These are phyloP conservation scores for Euwallacea fornicatus DNA, from an alignment of 1,140 invertebrate species.

Conservation along the genomic window DNA sequence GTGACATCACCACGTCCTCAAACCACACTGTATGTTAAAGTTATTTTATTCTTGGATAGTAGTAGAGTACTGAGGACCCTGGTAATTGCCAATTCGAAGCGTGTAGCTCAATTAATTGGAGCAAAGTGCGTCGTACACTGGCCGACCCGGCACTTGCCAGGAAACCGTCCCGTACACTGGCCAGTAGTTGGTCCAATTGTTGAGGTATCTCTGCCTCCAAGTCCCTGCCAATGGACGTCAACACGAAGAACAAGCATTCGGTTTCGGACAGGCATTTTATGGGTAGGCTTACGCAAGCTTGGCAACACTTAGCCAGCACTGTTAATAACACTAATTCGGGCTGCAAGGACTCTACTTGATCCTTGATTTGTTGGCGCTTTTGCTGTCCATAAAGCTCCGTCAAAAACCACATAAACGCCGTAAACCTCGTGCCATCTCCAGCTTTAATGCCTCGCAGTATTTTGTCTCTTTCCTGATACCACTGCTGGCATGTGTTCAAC, in stretches of 20 bases:
- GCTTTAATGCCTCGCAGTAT: conserved; percentile 57
- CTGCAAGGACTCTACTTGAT: conserved; percentile 67
- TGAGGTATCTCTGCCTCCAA: conserved; percentile 77
- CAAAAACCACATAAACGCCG: conserved; percentile 84
- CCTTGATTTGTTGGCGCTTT: conserved; percentile 71
- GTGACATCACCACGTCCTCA: too few species aligned
- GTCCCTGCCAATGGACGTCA: conserved; percentile 83
- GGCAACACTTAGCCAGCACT: conserved; percentile 80
- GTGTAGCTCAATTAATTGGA: conserved; percentile 86
- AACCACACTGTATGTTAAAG: too few species aligned
- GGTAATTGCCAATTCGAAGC: conserved; percentile 87
- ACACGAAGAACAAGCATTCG: conserved; percentile 82
- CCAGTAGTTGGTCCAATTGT: conserved; percentile 75
- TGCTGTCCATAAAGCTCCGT: conserved; percentile 87
- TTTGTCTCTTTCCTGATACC: conserved; percentile 83
- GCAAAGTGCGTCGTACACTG: conserved; percentile 73
- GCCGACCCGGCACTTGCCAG: conserved; percentile 67
- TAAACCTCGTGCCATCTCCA: conserved; percentile 66
- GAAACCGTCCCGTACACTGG: conserved; percentile 81
- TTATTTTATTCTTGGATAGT: conserved; percentile 71
- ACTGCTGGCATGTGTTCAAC: conserved; percentile 85
- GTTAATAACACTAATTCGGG: conserved; percentile 75
- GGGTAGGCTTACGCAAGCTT: conserved; percentile 77
- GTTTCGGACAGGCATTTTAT: conserved; percentile 77
- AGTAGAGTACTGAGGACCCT: conserved; percentile 84